phyloP scores from a whole-genome alignment of 2,113 vertebrate genomes.

The Gnathonemus echidnorhynchus region DNA sequence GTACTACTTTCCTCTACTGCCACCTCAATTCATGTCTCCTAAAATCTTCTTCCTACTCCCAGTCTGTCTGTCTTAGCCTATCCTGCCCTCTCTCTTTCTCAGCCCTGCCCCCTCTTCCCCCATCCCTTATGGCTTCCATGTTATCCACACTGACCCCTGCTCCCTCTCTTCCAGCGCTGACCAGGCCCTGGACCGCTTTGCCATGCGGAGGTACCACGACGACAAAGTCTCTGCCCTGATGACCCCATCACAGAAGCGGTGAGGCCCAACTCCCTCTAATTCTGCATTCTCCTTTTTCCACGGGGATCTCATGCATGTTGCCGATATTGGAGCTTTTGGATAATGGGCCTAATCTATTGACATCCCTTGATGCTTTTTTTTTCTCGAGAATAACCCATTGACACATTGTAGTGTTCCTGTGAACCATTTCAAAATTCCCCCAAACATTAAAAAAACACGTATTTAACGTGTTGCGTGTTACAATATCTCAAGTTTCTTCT shows the following conservation, averaged over 20 bases:
- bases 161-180: constrained; percentile 69
- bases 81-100: background rate
- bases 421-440: background rate
- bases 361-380: background rate
- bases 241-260: constrained; percentile 95
- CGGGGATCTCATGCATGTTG: background rate
- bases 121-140: background rate
- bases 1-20: background rate
- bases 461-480: background rate
- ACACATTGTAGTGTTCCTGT: background rate
- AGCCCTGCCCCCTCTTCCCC: background rate
- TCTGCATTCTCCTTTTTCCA: background rate
- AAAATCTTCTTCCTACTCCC: background rate
- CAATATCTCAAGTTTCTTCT: background rate
- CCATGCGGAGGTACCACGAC: constrained; percentile 97
- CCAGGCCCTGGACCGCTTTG: constrained; percentile 92
- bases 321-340: background rate
- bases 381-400: background rate
- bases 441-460: background rate
- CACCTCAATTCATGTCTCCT: background rate
- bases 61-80: background rate
- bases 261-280: constrained; percentile 29
- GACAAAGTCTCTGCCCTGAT: constrained; percentile 92
- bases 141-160: background rate
- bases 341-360: background rate